A percentile compares a stretch with the other conserved stretches of the same genome.
Conservation (phyloP, 2,113 vertebrate genomes). For the Oxygymnocypris stewartii region DNA sequence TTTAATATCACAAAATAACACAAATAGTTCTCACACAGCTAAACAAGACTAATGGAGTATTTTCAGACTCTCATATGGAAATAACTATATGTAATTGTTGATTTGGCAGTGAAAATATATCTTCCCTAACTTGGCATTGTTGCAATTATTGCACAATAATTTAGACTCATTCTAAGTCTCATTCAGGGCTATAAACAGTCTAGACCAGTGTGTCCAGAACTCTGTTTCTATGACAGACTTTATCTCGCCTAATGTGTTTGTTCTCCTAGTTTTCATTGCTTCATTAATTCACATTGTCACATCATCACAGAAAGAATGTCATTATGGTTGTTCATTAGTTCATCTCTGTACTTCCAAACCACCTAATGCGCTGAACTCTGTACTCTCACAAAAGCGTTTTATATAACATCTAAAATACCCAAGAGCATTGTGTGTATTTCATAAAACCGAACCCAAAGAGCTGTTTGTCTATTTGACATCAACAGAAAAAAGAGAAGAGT, state of each 20-base stretch:
- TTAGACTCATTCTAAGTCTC: neutral
- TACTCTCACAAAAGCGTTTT: neutral
- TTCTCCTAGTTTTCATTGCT: neutral
- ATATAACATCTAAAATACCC: neutral
- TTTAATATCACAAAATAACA: too few species aligned
- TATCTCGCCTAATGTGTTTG: neutral
- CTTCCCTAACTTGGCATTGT: neutral
- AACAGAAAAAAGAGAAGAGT: neutral
- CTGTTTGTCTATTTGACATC: neutral
- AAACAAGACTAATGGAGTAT: neutral
- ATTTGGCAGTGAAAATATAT: neutral
- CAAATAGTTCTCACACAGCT: neutral
- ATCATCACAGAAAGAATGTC: conserved; percentile 15
- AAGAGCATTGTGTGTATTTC: neutral
- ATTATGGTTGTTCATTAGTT: neutral
- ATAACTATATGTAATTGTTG: neutral
- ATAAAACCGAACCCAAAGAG: neutral
- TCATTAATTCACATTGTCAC: conserved; percentile 9
- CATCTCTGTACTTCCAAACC: neutral
- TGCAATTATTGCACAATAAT: conserved; percentile 3
- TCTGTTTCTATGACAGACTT: conserved; percentile 10
- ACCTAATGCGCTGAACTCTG: neutral
- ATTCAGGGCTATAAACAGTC: neutral
- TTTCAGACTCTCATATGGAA: conserved; percentile 1
- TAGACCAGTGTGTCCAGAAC: neutral